Evolutionary conservation across 1,140 invertebrate genomes (phyloP), one percentile per base, ranked within the genome.

Genomic region (Hyles vespertilio): DNA sequence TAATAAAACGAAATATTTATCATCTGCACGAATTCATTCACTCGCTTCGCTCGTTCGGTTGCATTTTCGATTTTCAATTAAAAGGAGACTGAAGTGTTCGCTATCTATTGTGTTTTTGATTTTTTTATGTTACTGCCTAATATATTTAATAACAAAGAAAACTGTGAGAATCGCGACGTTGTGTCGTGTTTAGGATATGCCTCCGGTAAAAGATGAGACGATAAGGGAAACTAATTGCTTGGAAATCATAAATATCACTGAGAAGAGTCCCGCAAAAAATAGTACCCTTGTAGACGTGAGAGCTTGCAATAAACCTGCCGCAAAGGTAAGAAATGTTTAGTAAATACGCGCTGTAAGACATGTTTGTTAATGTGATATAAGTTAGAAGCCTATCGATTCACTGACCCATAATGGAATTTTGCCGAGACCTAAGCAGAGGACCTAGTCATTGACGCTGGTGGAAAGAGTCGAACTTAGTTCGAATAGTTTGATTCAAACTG

Each of bases 201-300:
- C 86, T 79, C 86, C 87, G 53, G 87, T 84, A 74, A 89, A 89
- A 70, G 87, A 89, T 86, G 87, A 89, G 66, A 74, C 77, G 67
- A 76, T 87, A 72, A 79, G 78, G 65, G 86, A 89, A 84, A 82
- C 79, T 65, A 87, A 84, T 79, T 88, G 85, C 72, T 77, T 89
- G 64, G 87, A 89, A 61, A 78, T 81, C 52, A 79, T 89, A 68
- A 89, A 83, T 65, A 77, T 87, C 69, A 58, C 72, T 36, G 87
- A 89, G 71, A 87, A 89, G 76, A 89, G 86, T 69, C 84, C 84
- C 36, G 78, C 73, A 51, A 89, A 89, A 70, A 79, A 79, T 52
- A 84, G 78, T 62, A 77, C 78, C 63, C 77, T 87, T 50, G 87
- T 90, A 51, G 89, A 90, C 79, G 87, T 89, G 51, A 85, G 89